Conservation (phyloP, 2,888 invertebrate species). For the Creontiades dilutus region DNA sequence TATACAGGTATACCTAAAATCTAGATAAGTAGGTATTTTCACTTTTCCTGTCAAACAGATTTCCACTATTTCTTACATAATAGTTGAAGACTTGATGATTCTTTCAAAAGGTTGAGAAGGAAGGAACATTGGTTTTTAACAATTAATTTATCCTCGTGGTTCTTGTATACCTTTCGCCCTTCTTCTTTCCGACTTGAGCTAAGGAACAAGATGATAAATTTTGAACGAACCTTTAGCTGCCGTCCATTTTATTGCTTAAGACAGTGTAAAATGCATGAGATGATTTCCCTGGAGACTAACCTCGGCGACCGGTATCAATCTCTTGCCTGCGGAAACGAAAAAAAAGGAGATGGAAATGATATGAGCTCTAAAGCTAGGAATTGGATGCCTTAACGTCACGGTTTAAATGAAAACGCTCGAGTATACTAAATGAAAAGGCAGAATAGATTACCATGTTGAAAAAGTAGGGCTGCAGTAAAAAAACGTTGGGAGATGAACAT, state of each 20-base stretch:
- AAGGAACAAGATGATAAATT: not conserved
- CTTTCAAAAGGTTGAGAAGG: no score
- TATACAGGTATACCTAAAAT: no score
- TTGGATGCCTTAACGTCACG: not conserved
- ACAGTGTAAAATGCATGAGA: not conserved
- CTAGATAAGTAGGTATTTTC: no score
- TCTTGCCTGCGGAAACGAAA: not conserved
- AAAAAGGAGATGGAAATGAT: not conserved
- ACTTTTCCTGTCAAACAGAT: no score
- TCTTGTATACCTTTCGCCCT: no score
- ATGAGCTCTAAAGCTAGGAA: not conserved
- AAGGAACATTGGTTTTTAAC: no score
- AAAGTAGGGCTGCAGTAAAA: no score
- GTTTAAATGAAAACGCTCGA: not conserved
- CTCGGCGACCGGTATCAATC: not conserved
- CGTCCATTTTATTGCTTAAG: not conserved
- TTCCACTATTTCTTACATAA: no score
- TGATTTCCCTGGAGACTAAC: not conserved
- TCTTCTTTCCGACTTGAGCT: not conserved
- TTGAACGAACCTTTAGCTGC: not conserved
- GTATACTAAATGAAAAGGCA: no score
- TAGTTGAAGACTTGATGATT: not conserved
- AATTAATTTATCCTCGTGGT: no score
- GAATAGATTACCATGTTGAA: no score
- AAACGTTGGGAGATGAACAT: no score